Percentiles rank a stretch among this genome's conserved stretches.
These are phyloP conservation scores for Drosophila kikkawai DNA, from an alignment of 1,140 invertebrate genomes.

Conservation along the genomic window DNA sequence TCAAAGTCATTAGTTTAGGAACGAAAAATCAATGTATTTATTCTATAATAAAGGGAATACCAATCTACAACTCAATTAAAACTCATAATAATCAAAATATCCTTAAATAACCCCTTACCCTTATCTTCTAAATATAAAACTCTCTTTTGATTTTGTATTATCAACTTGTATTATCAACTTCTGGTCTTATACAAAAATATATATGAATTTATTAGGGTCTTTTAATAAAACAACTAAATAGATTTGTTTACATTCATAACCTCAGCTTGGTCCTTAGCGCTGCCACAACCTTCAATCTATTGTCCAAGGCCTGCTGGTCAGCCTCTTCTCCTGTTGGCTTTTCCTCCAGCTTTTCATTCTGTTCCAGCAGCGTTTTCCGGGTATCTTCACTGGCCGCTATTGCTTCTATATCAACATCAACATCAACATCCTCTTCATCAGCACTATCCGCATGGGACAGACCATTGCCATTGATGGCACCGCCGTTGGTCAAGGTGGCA, in stretches of 20 bases:
- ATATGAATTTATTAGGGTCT: constrained; percentile 16
- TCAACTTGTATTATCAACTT: constrained; percentile 18
- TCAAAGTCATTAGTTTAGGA: constrained; percentile 72
- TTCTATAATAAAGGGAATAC: too few relatives aligned
- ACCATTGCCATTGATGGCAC: constrained; percentile 63
- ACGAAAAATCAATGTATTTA: constrained; percentile 1
- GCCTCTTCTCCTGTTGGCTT: constrained; percentile 14
- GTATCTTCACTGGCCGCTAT: constrained; percentile 13
- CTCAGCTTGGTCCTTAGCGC: constrained; percentile 35
- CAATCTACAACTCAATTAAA: not conserved
- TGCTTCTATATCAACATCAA: constrained; percentile 2
- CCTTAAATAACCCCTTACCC: too few relatives aligned
- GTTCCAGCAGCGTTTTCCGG: constrained; percentile 53
- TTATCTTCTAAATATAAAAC: not conserved
- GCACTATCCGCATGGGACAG: constrained; percentile 47
- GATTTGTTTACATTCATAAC: constrained; percentile 54
- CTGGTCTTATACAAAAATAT: constrained; percentile 29
- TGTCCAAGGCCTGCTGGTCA: constrained; percentile 42
- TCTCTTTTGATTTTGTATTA: not conserved
- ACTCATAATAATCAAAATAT: too few relatives aligned
- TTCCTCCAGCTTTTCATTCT: constrained; percentile 50
- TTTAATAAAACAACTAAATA: constrained; percentile 39
- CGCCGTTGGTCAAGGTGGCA: constrained; percentile 42
- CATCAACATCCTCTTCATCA: constrained; percentile 26
- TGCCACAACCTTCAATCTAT: constrained; percentile 39